Conservation (phyloP, 2,797 vertebrate genomes). For the Microchirus variegatus region DNA sequence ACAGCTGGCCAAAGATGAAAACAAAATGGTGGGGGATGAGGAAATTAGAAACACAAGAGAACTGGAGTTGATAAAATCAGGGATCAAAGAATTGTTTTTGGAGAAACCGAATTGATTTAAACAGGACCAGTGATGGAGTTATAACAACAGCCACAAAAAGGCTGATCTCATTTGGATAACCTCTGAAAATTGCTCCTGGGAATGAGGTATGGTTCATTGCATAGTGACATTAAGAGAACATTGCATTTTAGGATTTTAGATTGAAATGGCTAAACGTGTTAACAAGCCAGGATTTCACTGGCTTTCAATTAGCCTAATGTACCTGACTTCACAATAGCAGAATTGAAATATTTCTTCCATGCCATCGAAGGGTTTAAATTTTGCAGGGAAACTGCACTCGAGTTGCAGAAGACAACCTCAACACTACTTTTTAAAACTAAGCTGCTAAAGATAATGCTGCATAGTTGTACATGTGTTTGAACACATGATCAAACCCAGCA, state of each 20-base stretch:
- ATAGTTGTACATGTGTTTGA: background rate
- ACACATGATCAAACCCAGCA: constrained; percentile 19
- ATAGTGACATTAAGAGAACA: constrained; percentile 21
- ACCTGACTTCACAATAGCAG: too few relatives aligned
- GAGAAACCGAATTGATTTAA: constrained; percentile 75
- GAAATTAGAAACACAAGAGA: constrained; percentile 85
- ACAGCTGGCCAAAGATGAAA: constrained; percentile 82
- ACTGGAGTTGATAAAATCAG: constrained; percentile 82
- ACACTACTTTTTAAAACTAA: constrained; percentile 9
- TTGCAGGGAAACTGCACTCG: too few relatives aligned
- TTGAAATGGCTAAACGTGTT: constrained; percentile 1
- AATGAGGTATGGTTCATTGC: constrained; percentile 21
- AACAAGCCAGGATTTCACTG: too few relatives aligned
- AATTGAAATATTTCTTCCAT: too few relatives aligned
- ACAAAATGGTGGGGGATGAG: constrained; percentile 75
- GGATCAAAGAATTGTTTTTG: constrained; percentile 81
- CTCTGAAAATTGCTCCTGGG: constrained; percentile 49
- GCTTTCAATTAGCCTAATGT: too few relatives aligned
- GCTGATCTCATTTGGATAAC: constrained; percentile 72
- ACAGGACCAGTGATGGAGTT: constrained; percentile 70
- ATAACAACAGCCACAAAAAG: constrained; percentile 65
- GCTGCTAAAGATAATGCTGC: constrained; percentile 4
- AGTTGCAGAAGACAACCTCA: too few relatives aligned
- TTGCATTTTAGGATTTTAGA: constrained; percentile 38
- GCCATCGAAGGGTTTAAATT: too few relatives aligned